A percentile compares a stretch with the other conserved stretches of the same genome.
Evolutionary conservation across 2,113 vertebrate genomes (phyloP).

Genomic region (Microcebus lehilahytsara): DNA sequence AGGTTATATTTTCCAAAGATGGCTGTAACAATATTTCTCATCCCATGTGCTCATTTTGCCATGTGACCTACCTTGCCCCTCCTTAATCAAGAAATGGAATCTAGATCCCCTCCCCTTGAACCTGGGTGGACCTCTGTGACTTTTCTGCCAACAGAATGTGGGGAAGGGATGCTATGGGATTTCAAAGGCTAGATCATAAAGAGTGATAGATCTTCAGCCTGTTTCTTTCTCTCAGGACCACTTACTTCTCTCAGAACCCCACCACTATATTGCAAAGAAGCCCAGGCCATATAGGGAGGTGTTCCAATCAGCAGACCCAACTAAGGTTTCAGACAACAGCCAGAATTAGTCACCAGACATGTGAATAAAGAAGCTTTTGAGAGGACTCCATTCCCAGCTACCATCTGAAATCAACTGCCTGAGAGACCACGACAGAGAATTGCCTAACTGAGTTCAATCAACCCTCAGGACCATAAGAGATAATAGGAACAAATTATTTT

Average conservation of each 20-base stretch:
- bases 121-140: background rate
- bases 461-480: background rate
- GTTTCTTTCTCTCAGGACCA: background rate
- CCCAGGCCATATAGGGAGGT: background rate
- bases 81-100: background rate
- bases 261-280: background rate
- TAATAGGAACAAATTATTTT: background rate
- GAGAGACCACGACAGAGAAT: background rate
- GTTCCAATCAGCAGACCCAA: background rate
- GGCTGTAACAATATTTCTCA: background rate
- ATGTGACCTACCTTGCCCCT: background rate
- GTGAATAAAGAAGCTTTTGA: background rate
- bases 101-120: background rate
- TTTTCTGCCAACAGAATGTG: background rate
- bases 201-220: background rate
- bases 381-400: background rate
- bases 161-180: background rate
- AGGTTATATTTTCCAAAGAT: background rate
- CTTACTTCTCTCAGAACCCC: background rate
- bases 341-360: background rate
- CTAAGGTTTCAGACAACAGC: background rate
- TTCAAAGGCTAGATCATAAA: background rate
- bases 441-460: background rate
- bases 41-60: background rate
- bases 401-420: background rate